Conservation (phyloP, 2,797 vertebrate species). For the Manis crassicaudata region DNA sequence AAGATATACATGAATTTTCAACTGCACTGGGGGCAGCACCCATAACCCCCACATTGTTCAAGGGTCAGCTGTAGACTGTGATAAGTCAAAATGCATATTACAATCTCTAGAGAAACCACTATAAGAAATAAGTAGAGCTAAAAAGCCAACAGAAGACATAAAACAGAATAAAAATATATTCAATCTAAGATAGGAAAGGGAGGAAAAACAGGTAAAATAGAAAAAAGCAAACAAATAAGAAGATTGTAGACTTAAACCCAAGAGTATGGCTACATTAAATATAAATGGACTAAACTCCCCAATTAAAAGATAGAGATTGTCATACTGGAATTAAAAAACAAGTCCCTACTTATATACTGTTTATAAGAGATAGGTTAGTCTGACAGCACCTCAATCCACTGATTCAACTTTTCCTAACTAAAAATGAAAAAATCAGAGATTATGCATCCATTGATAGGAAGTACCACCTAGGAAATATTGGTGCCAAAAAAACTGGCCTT, state of each 20-base stretch:
- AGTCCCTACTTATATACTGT: background rate
- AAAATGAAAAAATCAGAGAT: background rate
- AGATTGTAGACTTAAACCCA: background rate
- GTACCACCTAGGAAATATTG: background rate
- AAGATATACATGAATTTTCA: too few species aligned
- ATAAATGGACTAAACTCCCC: background rate
- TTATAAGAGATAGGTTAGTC: background rate
- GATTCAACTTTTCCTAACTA: background rate
- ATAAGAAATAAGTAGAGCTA: background rate
- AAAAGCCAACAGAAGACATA: background rate
- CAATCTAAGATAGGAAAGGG: background rate
- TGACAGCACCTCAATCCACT: background rate
- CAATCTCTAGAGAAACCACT: background rate
- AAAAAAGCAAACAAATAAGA: background rate
- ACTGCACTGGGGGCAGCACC: too few species aligned
- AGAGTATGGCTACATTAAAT: background rate
- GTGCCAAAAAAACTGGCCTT: constrained; percentile 6
- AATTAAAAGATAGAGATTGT: background rate
- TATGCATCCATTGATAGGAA: background rate
- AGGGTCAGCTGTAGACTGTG: background rate
- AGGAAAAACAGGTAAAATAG: background rate
- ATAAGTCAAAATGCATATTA: background rate
- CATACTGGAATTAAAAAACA: background rate
- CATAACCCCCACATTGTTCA: too few species aligned
- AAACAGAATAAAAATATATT: background rate